Evolutionary conservation across 2,113 vertebrate species (phyloP).

Genomic region (Pomatostomus ruficeps): DNA sequence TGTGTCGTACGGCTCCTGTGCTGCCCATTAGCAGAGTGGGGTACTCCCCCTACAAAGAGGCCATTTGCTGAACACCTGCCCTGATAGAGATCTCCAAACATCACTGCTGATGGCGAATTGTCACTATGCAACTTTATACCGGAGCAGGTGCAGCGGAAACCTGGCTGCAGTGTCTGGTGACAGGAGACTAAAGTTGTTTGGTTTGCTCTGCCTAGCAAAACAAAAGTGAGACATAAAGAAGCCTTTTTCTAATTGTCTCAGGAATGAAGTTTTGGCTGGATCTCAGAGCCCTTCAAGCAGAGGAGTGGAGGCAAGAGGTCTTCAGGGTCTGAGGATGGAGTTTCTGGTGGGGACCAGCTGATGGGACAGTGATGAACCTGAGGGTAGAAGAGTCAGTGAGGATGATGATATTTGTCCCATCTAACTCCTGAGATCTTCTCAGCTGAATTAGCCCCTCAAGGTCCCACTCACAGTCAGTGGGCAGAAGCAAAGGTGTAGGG

Average conservation of each 20-base stretch:
- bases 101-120: conserved; percentile 17
- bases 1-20: neutral
- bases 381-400: neutral
- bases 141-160: conserved; percentile 40
- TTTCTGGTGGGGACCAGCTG: neutral
- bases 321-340: neutral
- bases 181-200: neutral
- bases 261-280: neutral
- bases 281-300: neutral
- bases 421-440: neutral
- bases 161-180: conserved; percentile 34
- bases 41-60: neutral
- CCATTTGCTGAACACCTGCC: conserved; percentile 52
- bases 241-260: neutral
- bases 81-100: conserved; percentile 59
- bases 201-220: conserved; percentile 31
- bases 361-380: neutral
- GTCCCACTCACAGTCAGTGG: neutral
- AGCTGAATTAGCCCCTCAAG: neutral
- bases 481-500: neutral
- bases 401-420: neutral
- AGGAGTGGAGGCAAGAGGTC: neutral
- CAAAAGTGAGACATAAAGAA: neutral
- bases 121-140: conserved; percentile 53
- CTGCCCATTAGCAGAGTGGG: neutral